Percentiles rank a stretch among this genome's conserved stretches.
Evolutionary conservation across 2,113 vertebrate genomes (phyloP).

Genomic region (Uropsilus gracilis): DNA sequence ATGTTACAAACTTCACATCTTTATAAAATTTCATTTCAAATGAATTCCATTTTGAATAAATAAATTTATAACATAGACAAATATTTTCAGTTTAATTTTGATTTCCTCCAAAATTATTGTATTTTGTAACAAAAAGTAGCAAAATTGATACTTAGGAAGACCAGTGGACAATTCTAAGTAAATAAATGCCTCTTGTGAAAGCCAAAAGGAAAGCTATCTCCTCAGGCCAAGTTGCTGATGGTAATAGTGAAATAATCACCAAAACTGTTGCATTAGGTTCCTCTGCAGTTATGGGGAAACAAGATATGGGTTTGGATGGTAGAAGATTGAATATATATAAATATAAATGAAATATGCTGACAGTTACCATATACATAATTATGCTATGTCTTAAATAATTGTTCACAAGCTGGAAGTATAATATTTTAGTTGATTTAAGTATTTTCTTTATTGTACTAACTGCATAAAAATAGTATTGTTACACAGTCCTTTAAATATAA

Average conservation of each 20-base stretch:
- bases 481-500: background rate
- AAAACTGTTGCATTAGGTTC: background rate
- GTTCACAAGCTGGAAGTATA: background rate
- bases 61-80: background rate
- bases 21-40: background rate
- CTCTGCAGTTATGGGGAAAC: background rate
- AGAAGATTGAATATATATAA: background rate
- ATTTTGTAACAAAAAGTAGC: background rate
- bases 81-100: background rate
- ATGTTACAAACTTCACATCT: background rate
- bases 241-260: background rate
- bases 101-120: background rate
- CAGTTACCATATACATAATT: background rate
- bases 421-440: background rate
- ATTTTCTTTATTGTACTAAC: background rate
- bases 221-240: background rate
- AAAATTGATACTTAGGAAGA: background rate
- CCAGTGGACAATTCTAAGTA: background rate
- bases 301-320: background rate
- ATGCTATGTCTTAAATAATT: background rate
- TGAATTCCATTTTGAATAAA: background rate
- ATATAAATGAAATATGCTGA: background rate
- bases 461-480: background rate
- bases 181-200: background rate
- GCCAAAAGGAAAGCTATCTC: background rate